A percentile compares a stretch with the other conserved stretches of the same genome.
These are phyloP conservation scores for Caiman crocodilus DNA, from an alignment of 2,797 vertebrate genomes.

Conservation along the genomic window DNA sequence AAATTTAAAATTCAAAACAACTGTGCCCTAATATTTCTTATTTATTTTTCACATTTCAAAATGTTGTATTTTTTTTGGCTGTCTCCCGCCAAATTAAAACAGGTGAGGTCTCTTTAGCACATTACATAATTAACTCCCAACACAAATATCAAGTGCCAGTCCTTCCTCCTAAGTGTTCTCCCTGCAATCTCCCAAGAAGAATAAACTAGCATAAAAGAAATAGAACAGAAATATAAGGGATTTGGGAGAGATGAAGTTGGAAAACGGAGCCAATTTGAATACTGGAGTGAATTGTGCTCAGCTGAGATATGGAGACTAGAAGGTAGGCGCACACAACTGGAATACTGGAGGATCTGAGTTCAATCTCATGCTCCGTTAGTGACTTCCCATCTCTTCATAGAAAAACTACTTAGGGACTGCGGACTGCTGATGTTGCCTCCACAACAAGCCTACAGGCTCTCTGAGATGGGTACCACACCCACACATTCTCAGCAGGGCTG, in stretches of 20 bases:
- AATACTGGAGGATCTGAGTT: background rate
- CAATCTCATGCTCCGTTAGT: too few species aligned
- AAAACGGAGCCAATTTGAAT: background rate
- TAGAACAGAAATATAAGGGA: background rate
- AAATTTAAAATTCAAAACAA: background rate
- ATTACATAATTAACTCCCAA: accelerated
- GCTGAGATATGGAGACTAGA: background rate
- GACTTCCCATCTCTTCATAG: too few species aligned
- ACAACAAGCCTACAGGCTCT: too few species aligned
- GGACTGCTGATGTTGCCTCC: too few species aligned
- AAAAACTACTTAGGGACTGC: too few species aligned
- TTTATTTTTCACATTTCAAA: background rate
- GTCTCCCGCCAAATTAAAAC: background rate
- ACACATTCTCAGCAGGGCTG: too few species aligned
- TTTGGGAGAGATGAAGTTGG: background rate
- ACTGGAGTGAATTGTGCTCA: background rate
- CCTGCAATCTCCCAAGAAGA: background rate
- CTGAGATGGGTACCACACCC: too few species aligned
- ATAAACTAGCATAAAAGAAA: background rate
- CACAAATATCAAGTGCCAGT: background rate
- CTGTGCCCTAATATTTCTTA: background rate
- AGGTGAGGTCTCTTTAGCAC: accelerated
- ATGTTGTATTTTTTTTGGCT: accelerated
- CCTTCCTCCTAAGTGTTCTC: background rate
- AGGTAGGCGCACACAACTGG: background rate